Conservation (phyloP, 2,113 vertebrate species). For the Canis aureus region DNA sequence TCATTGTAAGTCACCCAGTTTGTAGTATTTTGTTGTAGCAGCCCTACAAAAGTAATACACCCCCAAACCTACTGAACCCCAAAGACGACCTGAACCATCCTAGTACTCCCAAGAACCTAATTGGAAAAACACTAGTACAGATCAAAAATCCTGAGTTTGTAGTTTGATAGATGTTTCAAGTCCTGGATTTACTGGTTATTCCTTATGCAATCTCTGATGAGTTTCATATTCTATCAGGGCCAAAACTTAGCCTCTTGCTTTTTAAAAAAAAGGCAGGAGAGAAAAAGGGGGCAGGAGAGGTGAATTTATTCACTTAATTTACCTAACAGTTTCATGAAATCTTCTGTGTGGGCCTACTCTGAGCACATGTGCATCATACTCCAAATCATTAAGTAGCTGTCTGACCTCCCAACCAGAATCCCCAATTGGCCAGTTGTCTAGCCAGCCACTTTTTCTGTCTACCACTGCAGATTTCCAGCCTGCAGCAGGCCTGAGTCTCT, state of each 20-base stretch:
- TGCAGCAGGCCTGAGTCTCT: neutral
- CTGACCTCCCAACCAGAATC: neutral
- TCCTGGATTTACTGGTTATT: neutral
- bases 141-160: neutral
- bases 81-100: neutral
- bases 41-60: neutral
- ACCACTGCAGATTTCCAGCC: neutral
- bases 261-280: neutral
- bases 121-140: neutral
- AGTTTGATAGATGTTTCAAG: neutral
- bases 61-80: neutral
- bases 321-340: neutral
- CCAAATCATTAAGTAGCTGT: neutral
- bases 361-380: neutral
- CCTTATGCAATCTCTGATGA: neutral
- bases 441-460: neutral
- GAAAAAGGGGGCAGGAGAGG: neutral
- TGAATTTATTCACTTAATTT: neutral
- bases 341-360: neutral
- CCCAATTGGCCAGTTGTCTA: neutral
- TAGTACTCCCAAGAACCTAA: neutral
- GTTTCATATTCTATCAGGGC: neutral
- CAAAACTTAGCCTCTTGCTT: neutral
- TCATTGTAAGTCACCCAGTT: neutral
- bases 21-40: neutral